These are phyloP conservation scores for Urocynchramus pylzowi DNA, from an alignment of 2,113 vertebrate genomes.

Conservation along the genomic window DNA sequence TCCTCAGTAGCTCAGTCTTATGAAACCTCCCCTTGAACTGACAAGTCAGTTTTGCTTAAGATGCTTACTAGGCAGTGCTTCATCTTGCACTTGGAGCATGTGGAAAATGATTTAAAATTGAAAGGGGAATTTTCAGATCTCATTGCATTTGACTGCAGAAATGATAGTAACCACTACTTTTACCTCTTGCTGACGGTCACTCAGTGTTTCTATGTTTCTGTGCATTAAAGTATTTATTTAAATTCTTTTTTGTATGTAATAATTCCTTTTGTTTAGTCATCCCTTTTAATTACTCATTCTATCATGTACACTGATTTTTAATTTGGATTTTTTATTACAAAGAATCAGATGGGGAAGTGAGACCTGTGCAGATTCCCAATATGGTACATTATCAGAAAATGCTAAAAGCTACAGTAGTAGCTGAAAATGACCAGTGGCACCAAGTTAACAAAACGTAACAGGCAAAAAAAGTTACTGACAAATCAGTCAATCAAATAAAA, in stretches of 20 bases:
- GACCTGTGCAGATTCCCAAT: not conserved
- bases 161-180: not conserved
- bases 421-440: not conserved
- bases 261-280: not conserved
- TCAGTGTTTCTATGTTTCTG: not conserved
- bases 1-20: not conserved
- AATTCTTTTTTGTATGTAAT: not conserved
- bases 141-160: not conserved
- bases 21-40: not conserved
- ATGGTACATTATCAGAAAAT: not conserved
- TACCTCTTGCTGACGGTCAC: not conserved
- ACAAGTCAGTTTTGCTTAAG: not conserved
- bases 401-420: not conserved
- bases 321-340: not conserved
- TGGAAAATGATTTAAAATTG: not conserved
- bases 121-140: not conserved
- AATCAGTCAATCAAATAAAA: conserved; percentile 13
- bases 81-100: not conserved
- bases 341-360: not conserved
- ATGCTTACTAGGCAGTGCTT: not conserved
- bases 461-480: not conserved
- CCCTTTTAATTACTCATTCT: not conserved
- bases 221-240: not conserved
- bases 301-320: not conserved
- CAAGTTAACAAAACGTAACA: not conserved